These are phyloP conservation scores for Sturmia bella DNA, from an alignment of 2,888 invertebrate genomes.

Conservation along the genomic window DNA sequence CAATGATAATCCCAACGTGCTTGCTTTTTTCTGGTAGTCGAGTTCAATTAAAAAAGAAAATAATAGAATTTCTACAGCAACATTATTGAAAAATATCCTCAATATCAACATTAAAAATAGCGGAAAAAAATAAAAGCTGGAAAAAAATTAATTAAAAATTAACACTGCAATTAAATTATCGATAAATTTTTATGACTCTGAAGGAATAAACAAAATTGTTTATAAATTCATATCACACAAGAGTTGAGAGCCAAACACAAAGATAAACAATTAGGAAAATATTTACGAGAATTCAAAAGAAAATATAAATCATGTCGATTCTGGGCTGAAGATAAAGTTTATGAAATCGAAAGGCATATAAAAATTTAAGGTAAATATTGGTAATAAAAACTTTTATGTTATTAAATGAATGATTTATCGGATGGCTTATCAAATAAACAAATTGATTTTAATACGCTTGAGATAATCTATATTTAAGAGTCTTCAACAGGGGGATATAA, in stretches of 20 bases:
- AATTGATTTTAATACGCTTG: no score
- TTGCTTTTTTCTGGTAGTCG: conserved; percentile 38
- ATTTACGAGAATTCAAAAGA: conserved; percentile 20
- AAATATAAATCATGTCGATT: conserved; percentile 6
- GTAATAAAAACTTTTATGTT: neutral
- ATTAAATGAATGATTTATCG: neutral
- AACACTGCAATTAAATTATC: conserved; percentile 58
- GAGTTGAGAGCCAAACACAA: conserved; percentile 11
- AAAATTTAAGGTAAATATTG: neutral
- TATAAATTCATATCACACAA: conserved; percentile 37
- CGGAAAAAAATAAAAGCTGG: neutral
- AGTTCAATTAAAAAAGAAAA: conserved; percentile 14
- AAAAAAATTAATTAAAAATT: conserved; percentile 62
- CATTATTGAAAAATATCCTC: neutral
- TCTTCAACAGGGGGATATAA: no score
- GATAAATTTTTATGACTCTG: conserved; percentile 53
- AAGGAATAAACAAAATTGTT: conserved; percentile 20
- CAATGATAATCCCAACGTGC: conserved; percentile 51
- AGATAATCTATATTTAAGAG: no score
- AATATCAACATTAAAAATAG: neutral
- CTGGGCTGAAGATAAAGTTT: neutral
- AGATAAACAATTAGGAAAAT: conserved; percentile 24
- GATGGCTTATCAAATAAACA: no score
- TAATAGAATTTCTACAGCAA: neutral
- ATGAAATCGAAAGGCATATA: no score